Evolutionary conservation across 2,888 invertebrate species (phyloP).

Genomic region (Euplagia quadripunctaria): DNA sequence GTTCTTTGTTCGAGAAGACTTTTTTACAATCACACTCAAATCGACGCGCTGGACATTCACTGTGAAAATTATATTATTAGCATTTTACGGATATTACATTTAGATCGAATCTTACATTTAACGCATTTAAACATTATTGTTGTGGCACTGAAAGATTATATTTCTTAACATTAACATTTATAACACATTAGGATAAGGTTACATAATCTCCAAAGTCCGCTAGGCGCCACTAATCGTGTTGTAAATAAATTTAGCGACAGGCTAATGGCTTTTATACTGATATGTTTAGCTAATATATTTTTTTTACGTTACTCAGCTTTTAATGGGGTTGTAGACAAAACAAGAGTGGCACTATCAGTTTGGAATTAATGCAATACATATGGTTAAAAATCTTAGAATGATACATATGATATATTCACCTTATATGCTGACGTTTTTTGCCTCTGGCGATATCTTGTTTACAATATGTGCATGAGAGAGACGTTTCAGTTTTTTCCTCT

Average conservation of each 20-base stretch:
- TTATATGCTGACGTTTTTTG: slow-evolving; percentile 61
- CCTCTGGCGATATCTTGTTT: slow-evolving; percentile 53
- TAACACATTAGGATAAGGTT: neutral
- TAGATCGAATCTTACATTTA: neutral
- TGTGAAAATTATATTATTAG: slow-evolving; percentile 33
- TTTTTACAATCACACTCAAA: slow-evolving; percentile 66
- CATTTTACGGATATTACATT: neutral
- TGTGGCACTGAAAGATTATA: neutral
- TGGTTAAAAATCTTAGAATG: neutral
- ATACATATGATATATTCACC: slow-evolving; percentile 47
- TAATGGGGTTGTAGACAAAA: no score
- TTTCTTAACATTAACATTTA: neutral
- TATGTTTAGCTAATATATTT: neutral
- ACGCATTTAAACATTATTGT: neutral
- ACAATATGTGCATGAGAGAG: slow-evolving; percentile 56
- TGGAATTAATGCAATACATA: neutral
- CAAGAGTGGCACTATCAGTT: neutral
- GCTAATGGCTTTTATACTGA: neutral
- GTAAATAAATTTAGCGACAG: neutral
- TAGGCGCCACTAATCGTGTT: neutral
- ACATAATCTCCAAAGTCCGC: neutral
- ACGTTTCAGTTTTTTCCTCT: slow-evolving; percentile 28
- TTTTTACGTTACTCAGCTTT: neutral
- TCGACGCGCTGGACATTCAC: slow-evolving; percentile 58
- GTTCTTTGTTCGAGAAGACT: slow-evolving; percentile 58